A percentile compares a stretch with the other conserved stretches of the same genome.
phyloP scores from a whole-genome alignment of 2,113 vertebrate genomes.

The Hydrolagus affinis region DNA sequence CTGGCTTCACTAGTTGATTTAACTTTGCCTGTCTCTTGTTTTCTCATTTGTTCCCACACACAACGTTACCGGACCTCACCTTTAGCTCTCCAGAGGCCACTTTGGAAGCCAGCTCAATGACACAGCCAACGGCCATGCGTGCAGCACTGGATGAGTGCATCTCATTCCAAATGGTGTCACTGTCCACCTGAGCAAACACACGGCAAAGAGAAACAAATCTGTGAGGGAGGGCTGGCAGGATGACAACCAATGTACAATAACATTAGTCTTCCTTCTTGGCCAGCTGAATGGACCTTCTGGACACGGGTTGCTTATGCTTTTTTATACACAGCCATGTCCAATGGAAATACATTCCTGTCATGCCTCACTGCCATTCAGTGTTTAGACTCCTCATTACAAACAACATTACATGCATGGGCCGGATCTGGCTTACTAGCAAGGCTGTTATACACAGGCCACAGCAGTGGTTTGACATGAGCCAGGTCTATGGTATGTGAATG shows the following conservation, averaged over 20 bases:
- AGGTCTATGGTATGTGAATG: constrained; percentile 41
- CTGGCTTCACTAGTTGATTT: constrained; percentile 47
- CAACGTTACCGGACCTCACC: constrained; percentile 66
- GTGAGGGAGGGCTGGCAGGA: constrained; percentile 77
- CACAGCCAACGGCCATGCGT: constrained; percentile 78
- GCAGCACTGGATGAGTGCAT: constrained; percentile 66
- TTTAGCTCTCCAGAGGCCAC: constrained; percentile 74
- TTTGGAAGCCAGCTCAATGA: constrained; percentile 71
- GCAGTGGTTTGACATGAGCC: constrained; percentile 41
- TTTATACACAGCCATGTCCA: constrained; percentile 74
- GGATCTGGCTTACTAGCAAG: constrained; percentile 55
- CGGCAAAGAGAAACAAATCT: constrained; percentile 68
- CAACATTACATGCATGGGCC: constrained; percentile 71
- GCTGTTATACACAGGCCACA: constrained; percentile 48
- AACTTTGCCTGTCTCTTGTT: constrained; percentile 49
- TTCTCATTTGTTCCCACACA: constrained; percentile 64
- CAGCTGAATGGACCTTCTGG: constrained; percentile 76
- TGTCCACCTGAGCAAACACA: constrained; percentile 98
- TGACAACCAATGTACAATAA: constrained; percentile 86
- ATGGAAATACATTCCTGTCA: constrained; percentile 97
- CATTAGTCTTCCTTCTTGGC: constrained; percentile 89
- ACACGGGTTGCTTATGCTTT: constrained; percentile 73
- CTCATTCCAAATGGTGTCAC: constrained; percentile 88
- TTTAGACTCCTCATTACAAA: constrained; percentile 98
- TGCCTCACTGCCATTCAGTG: constrained; percentile 92